Percentiles rank a stretch among this genome's conserved stretches.
phyloP scores from a whole-genome alignment of 2,888 invertebrate species.

The Bhutanitis thaidina region DNA sequence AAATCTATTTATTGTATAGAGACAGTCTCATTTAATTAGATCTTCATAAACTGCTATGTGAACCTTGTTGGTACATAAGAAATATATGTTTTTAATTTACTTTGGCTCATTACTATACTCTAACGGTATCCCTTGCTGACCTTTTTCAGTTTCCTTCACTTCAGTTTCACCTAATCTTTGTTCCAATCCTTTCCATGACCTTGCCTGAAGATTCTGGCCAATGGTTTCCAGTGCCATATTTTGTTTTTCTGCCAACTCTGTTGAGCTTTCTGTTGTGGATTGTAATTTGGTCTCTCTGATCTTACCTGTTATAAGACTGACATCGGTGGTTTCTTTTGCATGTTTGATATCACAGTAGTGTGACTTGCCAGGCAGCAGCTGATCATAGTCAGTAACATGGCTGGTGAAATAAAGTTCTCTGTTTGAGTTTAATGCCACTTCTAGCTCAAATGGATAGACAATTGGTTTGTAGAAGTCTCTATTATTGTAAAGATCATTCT shows the following conservation, averaged over 20 bases:
- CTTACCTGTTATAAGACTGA: conserved; percentile 88
- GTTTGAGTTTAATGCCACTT: conserved; percentile 85
- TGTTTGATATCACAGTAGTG: conserved; percentile 70
- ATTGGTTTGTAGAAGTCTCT: conserved; percentile 94
- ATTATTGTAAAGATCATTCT: conserved; percentile 90
- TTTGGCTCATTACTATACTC: conserved; percentile 82
- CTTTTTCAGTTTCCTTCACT: conserved; percentile 83
- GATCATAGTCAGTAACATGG: conserved; percentile 87
- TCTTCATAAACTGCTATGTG: conserved; percentile 5
- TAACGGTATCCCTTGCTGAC: conserved; percentile 87
- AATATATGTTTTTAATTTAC: conserved; percentile 32
- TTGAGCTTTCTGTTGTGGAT: conserved; percentile 46
- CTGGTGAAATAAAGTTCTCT: conserved; percentile 77
- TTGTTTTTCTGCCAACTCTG: conserved; percentile 64
- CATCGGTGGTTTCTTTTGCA: conserved; percentile 75
- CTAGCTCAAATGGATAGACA: conserved; percentile 95
- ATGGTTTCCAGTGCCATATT: conserved; percentile 77
- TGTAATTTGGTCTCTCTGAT: conserved; percentile 75
- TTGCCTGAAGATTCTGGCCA: conserved; percentile 82
- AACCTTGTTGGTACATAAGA: conserved; percentile 36
- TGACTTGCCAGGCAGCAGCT: conserved; percentile 83
- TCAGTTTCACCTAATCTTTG: conserved; percentile 87
- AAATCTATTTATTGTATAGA: conserved; percentile 18
- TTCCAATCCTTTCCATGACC: conserved; percentile 93
- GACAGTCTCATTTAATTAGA: conserved; percentile 11